Evolutionary conservation across 2,888 invertebrate species (phyloP), one percentile per base, ranked within the genome.

Genomic region (Coremacera marginata): DNA sequence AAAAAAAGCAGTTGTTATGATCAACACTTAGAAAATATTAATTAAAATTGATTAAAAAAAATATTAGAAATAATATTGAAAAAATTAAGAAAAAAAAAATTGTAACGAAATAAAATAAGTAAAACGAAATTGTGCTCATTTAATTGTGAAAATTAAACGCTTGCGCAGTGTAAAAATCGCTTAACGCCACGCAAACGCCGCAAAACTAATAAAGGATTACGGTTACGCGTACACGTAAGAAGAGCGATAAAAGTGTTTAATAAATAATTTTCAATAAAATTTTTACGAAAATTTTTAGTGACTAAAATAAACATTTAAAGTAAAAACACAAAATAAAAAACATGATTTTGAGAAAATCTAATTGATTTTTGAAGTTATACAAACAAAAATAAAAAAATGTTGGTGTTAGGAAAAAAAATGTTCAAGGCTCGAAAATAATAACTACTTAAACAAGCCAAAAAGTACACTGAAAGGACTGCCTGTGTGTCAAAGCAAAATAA

Each of bases 171-270:
- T 22, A 11, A 22, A 68, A 68, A 67, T 73, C 74, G 74, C 74
- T 55, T 5, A 65, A 27, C 2, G 52, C n/a, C 74, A 63, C 73
- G 74, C 74, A 74, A 74, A 67, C 74, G 73, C 73, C 73, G 63
- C n/a, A 51, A 11, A 60, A 60, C 73, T 27, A 14, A 67, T 80
- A 74, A 82, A 82, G 84, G 84, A 84, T 84, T 84, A 84, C 84
- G 84, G 84, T 80, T 80, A 81, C 79, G 78, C 83, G 82, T 77
- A 81, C 71, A 77, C 37, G 68, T 70, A 77, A 25, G 37, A 60
- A 77, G 80, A 82, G 82, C 81, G 80, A 81, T 81, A 22, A 31
- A n/a, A 72, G 51, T 62, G 62, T 19, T 60, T 70, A 76, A 76
- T 73, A 75, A 72, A 31, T 31, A 3, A 31, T n/a, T n/a, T n/a